phyloP scores from a whole-genome alignment of 2,113 vertebrate genomes.

The Galemys pyrenaicus region DNA sequence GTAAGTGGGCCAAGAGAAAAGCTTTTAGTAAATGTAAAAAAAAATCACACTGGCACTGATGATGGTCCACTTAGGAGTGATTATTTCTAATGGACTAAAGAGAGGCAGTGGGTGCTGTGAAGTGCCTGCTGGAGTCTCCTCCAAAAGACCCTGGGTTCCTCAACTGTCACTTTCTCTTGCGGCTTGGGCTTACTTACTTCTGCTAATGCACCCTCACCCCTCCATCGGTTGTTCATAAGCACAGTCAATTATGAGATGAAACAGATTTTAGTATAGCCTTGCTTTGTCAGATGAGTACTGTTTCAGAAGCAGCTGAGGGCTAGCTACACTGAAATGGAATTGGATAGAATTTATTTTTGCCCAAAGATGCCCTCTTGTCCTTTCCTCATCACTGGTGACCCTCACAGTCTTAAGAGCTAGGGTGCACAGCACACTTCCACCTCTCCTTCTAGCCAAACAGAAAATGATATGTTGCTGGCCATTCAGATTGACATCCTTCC shows the following conservation, averaged over 20 bases:
- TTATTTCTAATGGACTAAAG: conserved; percentile 74
- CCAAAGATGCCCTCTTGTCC: background rate
- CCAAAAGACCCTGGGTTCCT: background rate
- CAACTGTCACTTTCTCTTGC: background rate
- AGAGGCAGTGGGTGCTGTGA: background rate
- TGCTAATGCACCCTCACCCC: background rate
- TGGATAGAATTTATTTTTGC: background rate
- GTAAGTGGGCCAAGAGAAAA: conserved; percentile 69
- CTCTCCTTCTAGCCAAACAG: background rate
- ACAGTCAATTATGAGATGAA: background rate
- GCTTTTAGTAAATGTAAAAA: conserved; percentile 75
- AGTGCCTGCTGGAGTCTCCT: background rate
- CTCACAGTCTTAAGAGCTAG: background rate
- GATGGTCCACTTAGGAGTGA: conserved; percentile 72
- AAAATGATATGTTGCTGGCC: background rate
- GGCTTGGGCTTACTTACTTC: background rate
- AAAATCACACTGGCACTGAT: conserved; percentile 57
- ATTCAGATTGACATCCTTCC: background rate
- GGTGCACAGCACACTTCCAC: background rate
- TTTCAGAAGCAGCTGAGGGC: background rate
- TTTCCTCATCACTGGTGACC: background rate
- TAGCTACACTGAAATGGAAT: conserved; percentile 5
- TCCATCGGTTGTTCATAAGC: background rate
- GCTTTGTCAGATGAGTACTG: background rate
- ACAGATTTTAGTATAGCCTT: background rate